Evolutionary conservation across 2,113 vertebrate genomes (phyloP).

Genomic region (Neolamprologus toae): DNA sequence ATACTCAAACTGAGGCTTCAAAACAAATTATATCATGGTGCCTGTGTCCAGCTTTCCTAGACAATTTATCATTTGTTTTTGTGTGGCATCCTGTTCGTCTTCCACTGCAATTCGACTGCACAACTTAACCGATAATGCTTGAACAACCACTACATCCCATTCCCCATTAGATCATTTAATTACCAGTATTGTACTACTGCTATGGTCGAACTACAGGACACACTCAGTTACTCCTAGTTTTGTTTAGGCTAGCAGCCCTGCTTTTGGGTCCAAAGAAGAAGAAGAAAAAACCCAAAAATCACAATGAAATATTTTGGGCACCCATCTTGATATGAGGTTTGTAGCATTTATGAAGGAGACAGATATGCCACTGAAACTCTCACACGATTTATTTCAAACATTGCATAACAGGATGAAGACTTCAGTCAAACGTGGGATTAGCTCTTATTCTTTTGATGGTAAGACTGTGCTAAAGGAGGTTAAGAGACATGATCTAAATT

Average conservation of each 20-base stretch:
- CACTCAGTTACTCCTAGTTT: neutral
- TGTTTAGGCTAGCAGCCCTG: neutral
- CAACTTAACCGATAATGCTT: neutral
- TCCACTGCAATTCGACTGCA: neutral
- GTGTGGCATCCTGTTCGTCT: neutral
- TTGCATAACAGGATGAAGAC: neutral
- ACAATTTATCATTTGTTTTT: neutral
- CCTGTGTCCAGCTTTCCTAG: neutral
- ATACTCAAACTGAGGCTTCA: neutral
- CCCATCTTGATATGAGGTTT: neutral
- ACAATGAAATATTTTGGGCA: neutral
- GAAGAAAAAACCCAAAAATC: accelerated
- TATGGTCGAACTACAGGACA: neutral
- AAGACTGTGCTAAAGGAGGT: neutral
- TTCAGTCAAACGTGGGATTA: neutral
- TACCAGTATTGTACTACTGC: neutral
- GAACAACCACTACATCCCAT: neutral
- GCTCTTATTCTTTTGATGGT: neutral
- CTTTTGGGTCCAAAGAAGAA: neutral
- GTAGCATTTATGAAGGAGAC: neutral
- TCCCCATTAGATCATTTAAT: neutral
- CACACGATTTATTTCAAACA: neutral
- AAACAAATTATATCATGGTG: neutral
- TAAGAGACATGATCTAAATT: neutral
- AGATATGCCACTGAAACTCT: neutral